Conservation (phyloP, 2,113 vertebrate species). For the Malaclemys terrapin region DNA sequence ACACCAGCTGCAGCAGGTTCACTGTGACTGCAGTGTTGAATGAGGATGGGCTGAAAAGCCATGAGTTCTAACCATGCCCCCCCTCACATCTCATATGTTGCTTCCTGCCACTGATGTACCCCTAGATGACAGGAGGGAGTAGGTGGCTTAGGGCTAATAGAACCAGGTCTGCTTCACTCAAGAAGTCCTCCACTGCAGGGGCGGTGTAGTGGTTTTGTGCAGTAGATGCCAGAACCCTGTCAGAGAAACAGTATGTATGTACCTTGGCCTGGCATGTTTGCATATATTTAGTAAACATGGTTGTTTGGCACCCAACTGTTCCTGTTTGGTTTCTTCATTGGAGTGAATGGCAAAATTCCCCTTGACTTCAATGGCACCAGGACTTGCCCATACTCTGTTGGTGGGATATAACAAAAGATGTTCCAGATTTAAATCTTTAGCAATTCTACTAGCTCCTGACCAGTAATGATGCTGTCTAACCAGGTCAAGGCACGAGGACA, state of each 20-base stretch:
- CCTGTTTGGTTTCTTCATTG: not conserved
- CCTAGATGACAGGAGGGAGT: not conserved
- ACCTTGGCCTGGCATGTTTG: not conserved
- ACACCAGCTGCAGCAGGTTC: not conserved
- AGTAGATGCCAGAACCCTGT: not conserved
- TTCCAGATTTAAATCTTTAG: not conserved
- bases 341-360: not conserved
- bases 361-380: not conserved
- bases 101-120: not conserved
- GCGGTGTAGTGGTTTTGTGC: not conserved
- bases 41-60: not conserved
- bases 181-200: not conserved
- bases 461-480: not conserved
- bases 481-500: not conserved
- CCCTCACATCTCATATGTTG: not conserved
- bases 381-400: not conserved
- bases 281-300: not conserved
- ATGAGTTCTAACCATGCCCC: not conserved
- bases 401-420: not conserved
- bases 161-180: not conserved
- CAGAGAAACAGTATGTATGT: not conserved
- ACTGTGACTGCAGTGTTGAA: not conserved
- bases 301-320: not conserved
- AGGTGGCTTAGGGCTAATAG: not conserved
- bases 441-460: not conserved